phyloP scores from a whole-genome alignment of 2,113 vertebrate genomes.

The Brachypodius melanocephalos region DNA sequence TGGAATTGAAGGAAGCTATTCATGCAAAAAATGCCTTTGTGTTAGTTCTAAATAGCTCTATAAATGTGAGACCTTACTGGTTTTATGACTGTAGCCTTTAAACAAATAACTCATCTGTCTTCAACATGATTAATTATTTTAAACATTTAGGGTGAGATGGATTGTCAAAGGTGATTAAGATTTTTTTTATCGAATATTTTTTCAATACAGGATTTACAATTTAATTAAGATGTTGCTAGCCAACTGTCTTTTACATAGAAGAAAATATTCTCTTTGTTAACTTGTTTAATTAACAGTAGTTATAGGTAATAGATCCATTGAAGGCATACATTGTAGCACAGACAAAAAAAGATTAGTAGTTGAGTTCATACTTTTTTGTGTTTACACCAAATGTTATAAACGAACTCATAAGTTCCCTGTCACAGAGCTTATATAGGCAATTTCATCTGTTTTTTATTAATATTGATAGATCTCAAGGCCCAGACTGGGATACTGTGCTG shows the following conservation, averaged over 20 bases:
- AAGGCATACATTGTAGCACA: not conserved
- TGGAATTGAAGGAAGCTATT: slow-evolving; percentile 25
- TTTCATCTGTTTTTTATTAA: not conserved
- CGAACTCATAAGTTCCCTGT: not conserved
- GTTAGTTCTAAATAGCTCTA: slow-evolving; percentile 27
- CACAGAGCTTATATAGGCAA: not conserved
- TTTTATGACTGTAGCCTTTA: not conserved
- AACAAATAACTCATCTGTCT: slow-evolving; percentile 3
- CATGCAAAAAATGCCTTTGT: slow-evolving; percentile 46
- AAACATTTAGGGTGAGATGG: not conserved
- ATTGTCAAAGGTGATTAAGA: not conserved
- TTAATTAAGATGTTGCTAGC: not conserved
- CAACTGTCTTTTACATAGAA: not conserved
- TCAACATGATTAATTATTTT: not conserved
- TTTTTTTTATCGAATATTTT: not conserved
- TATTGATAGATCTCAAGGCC: not conserved
- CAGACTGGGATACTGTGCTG: not conserved
- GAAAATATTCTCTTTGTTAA: not conserved
- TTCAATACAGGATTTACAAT: not conserved
- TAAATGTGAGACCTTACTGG: not conserved
- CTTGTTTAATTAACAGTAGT: not conserved
- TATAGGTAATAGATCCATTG: not conserved
- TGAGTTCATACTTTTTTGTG: not conserved
- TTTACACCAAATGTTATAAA: not conserved
- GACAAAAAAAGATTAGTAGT: not conserved